Conservation (phyloP, 2,113 vertebrate genomes). For the Ctenodactylus gundi region DNA sequence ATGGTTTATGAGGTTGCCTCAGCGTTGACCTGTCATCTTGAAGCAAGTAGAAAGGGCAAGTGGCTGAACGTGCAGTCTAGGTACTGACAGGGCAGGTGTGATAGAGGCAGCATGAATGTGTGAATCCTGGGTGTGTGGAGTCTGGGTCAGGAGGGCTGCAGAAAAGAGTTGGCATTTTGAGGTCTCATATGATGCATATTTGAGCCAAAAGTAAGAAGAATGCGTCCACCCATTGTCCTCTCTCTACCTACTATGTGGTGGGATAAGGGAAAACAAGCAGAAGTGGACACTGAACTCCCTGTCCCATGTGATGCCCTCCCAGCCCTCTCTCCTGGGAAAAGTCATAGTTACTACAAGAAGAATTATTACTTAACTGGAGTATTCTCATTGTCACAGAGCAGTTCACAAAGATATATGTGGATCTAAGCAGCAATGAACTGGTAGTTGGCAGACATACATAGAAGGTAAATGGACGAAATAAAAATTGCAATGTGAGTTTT, state of each 20-base stretch:
- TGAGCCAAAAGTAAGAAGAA: not conserved
- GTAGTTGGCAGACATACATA: not conserved
- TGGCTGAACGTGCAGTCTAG: not conserved
- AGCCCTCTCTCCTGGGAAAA: not conserved
- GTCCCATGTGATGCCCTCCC: not conserved
- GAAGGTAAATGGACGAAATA: not conserved
- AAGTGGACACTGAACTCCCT: not conserved
- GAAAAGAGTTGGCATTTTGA: not conserved
- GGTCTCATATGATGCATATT: too few relatives aligned
- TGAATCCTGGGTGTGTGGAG: not conserved
- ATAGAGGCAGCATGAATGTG: not conserved
- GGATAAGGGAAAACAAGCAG: not conserved
- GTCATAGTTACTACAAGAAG: not conserved
- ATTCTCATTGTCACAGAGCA: not conserved
- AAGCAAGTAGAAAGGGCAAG: not conserved
- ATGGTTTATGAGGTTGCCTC: not conserved
- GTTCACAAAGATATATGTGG: not conserved
- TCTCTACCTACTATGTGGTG: not conserved
- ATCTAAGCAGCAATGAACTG: not conserved
- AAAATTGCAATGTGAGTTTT: not conserved
- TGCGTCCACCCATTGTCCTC: not conserved
- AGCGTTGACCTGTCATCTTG: too few relatives aligned
- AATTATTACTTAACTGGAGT: not conserved
- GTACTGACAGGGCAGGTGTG: accelerated
- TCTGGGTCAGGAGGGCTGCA: not conserved